Evolutionary conservation across 2,888 invertebrate genomes (phyloP).

Genomic region (Seira musarum): DNA sequence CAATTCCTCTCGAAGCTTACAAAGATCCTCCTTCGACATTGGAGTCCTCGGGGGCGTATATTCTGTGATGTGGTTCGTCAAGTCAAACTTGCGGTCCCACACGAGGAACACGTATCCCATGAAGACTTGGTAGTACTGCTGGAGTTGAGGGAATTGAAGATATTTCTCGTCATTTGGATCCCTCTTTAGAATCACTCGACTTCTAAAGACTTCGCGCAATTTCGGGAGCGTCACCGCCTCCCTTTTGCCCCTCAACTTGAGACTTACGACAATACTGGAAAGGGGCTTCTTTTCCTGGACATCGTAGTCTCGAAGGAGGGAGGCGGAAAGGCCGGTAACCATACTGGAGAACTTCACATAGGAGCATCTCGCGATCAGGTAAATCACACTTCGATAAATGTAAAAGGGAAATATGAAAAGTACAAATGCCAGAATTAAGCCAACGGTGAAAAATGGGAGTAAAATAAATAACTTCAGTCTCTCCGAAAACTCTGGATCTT

Average conservation of each 20-base stretch:
- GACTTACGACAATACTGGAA: conserved; percentile 20
- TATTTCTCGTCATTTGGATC: neutral
- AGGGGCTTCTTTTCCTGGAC: conserved; percentile 17
- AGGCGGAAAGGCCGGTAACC: conserved; percentile 25
- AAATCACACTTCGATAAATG: conserved; percentile 21
- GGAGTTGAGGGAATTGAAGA: conserved; percentile 44
- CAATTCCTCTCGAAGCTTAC: conserved; percentile 32
- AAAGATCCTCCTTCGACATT: neutral
- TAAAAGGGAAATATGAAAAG: conserved; percentile 23
- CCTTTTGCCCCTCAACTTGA: neutral
- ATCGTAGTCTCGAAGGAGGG: conserved; percentile 27
- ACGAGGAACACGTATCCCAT: conserved; percentile 47
- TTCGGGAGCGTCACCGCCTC: neutral
- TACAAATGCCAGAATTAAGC: neutral
- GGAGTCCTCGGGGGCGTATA: neutral
- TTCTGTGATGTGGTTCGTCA: conserved; percentile 31
- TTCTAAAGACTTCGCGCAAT: conserved; percentile 1
- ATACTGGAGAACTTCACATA: conserved; percentile 16
- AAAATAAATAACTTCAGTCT: conserved; percentile 11
- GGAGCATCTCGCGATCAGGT: neutral
- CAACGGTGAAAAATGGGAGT: conserved; percentile 26
- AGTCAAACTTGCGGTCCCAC: conserved; percentile 31
- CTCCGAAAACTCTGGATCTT: no score
- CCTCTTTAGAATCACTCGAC: neutral
- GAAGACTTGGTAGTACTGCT: conserved; percentile 20